phyloP scores from a whole-genome alignment of 2,113 vertebrate genomes.

The Macrotus californicus region DNA sequence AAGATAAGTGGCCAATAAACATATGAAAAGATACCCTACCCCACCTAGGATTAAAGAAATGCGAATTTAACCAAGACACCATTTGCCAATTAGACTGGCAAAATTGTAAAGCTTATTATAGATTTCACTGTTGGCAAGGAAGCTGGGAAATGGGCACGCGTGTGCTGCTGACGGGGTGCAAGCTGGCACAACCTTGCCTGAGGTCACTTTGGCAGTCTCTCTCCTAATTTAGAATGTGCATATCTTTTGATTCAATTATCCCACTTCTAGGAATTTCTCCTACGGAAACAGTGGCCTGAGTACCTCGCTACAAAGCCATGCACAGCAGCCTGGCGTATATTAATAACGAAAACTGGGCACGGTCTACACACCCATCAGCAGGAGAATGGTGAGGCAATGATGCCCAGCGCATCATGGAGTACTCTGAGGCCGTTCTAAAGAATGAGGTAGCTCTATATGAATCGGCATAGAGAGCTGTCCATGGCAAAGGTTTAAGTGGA shows the following conservation, averaged over 20 bases:
- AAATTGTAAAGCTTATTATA: conserved; percentile 56
- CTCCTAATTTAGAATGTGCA: conserved; percentile 59
- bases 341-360: not conserved
- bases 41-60: conserved; percentile 13
- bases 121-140: conserved; percentile 49
- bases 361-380: not conserved
- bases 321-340: not conserved
- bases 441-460: not conserved
- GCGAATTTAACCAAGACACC: conserved; percentile 50
- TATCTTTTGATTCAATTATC: conserved; percentile 61
- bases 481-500: not conserved
- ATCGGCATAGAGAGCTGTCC: not conserved
- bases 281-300: conserved; percentile 45
- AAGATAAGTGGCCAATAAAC: conserved; percentile 15
- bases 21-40: conserved; percentile 23
- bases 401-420: not conserved
- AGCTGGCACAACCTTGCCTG: conserved; percentile 37
- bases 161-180: not conserved
- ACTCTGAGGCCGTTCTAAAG: not conserved
- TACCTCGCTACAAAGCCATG: not conserved
- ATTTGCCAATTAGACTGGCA: conserved; percentile 41
- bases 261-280: conserved; percentile 70
- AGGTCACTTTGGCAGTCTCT: conserved; percentile 63
- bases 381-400: not conserved
- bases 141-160: not conserved